These are phyloP conservation scores for Stigmatopora nigra DNA, from an alignment of 2,113 vertebrate species.

Conservation along the genomic window DNA sequence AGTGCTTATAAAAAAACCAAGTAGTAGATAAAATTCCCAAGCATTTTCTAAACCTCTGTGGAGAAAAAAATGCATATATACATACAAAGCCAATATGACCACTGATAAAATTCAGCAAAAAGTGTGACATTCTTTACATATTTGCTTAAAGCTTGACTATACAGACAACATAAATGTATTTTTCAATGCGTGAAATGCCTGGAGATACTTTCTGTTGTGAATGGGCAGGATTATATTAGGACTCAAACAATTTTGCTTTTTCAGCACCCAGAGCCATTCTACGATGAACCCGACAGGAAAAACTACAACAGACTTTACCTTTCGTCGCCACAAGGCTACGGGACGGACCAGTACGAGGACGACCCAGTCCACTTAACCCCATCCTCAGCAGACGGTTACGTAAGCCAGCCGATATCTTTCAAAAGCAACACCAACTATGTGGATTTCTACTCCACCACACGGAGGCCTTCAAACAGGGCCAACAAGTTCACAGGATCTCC, in stretches of 20 bases:
- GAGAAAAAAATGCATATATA: no score
- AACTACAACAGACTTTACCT: constrained; percentile 89
- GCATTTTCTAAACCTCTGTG: no score
- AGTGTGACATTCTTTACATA: no score
- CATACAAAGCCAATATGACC: no score
- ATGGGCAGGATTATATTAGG: no score
- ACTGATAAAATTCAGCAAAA: no score
- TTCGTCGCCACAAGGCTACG: constrained; percentile 88
- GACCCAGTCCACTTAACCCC: constrained; percentile 80
- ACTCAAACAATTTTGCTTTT: background rate
- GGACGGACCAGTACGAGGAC: constrained; percentile 86
- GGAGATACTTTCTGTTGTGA: background rate
- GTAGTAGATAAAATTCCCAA: no score
- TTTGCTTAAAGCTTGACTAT: no score
- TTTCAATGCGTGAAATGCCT: background rate
- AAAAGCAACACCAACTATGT: constrained; percentile 96
- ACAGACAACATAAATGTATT: no score
- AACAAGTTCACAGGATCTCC: constrained; percentile 95
- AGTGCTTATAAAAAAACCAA: no score
- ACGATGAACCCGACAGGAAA: constrained; percentile 85
- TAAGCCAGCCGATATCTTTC: constrained; percentile 76
- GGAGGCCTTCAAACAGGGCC: constrained; percentile 87
- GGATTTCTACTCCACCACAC: constrained; percentile 96
- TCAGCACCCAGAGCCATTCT: constrained; percentile 87
- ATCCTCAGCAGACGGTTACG: constrained; percentile 73